phyloP scores from a whole-genome alignment of 1,140 invertebrate species.

The Drosophila elegans region DNA sequence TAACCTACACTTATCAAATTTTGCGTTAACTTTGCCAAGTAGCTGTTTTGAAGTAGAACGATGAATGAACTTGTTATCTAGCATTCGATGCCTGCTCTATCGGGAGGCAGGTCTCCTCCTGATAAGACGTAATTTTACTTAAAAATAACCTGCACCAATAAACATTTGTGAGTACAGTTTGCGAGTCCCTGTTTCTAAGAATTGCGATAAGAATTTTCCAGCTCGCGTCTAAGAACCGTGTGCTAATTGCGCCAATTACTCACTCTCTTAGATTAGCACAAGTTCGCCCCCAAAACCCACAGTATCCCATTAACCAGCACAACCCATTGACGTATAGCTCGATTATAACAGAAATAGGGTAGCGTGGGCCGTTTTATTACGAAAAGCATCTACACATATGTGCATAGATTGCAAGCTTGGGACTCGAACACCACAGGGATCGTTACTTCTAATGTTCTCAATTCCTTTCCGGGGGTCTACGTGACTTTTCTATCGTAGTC shows the following conservation, averaged over 20 bases:
- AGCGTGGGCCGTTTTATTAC: neutral
- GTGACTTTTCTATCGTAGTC: constrained; percentile 51
- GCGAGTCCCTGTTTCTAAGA: constrained; percentile 51
- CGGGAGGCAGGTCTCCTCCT: constrained; percentile 4
- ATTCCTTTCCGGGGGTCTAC: constrained; percentile 41
- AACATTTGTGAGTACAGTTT: constrained; percentile 52
- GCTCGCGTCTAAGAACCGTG: neutral
- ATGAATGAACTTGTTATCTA: too few relatives aligned
- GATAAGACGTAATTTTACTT: constrained; percentile 37
- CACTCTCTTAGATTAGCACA: constrained; percentile 11
- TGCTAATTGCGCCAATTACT: constrained; percentile 30
- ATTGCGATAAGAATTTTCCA: constrained; percentile 57
- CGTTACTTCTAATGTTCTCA: neutral
- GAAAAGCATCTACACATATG: neutral
- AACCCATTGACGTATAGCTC: neutral
- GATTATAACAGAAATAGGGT: neutral
- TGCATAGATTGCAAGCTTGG: neutral
- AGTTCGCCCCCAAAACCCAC: neutral
- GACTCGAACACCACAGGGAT: constrained; percentile 2
- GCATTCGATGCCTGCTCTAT: neutral
- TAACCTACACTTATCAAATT: constrained; percentile 77
- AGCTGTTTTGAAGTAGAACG: constrained; percentile 2
- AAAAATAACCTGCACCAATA: constrained; percentile 78
- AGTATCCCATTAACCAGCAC: neutral
- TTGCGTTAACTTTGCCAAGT: constrained; percentile 31